Evolutionary conservation across 2,797 vertebrate genomes (phyloP), one percentile per base, ranked within the genome.

Genomic region (Limnodromus scolopaceus): DNA sequence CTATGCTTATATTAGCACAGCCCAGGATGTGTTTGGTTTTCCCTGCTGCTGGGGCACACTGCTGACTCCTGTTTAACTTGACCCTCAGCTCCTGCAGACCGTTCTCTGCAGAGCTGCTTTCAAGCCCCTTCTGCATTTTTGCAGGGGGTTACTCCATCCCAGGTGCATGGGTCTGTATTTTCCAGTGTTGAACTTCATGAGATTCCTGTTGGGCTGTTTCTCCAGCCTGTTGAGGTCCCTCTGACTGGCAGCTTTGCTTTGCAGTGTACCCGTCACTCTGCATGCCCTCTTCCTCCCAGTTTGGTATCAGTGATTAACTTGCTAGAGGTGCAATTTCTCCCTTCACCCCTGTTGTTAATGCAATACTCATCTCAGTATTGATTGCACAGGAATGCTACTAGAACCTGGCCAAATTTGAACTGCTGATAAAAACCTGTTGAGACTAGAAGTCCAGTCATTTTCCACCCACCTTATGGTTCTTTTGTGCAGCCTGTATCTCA

Each of bases 231-330:
- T 34, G 61, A 87, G 19, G 9, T 63, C 24, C 12, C 13, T 27
- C 39, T 64, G 14, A 54, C 1, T 53, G 64, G 8, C 23, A 90
- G 19, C 6, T 79, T 72, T 72, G 5, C 6, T 65, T 51, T 58
- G 10, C 55, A 77, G 49, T 10, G 14, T 13, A 18, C 23, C 20
- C 15, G 34, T 5, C 16, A 18, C 10, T 39, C 23, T 85, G 49
- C 3, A 4, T 18, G 4, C 16, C 13, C 3, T 8, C 7, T 24
- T 10, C 25, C 9, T 7, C 5, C 13, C 4, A 11, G 17, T 25
- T 61, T 34, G 8, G 20, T 72, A 24, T 49, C 2, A 4, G 43
- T 65, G 28, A 45, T 65, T 65, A 49, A 25, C 16, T 72, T 80
- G 13, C 16, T 38, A 63, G 22, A 6, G 13, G 6, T 92, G 39